Percentiles rank a stretch among this genome's conserved stretches.
These are phyloP conservation scores for Lethrus apterus DNA, from an alignment of 1,140 invertebrate species.

Conservation along the genomic window DNA sequence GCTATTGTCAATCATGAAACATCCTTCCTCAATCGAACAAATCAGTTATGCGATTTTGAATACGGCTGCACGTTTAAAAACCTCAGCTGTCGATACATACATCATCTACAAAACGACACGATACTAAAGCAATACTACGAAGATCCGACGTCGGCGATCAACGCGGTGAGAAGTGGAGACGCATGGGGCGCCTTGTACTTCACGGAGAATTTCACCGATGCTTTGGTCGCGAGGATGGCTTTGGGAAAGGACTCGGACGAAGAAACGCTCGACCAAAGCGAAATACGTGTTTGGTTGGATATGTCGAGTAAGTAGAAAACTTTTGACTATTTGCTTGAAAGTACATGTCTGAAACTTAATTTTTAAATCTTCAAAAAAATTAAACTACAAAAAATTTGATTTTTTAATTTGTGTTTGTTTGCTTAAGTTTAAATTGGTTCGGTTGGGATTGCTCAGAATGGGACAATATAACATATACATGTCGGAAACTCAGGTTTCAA, in stretches of 20 bases:
- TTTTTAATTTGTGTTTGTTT: no score
- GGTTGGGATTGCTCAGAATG: no score
- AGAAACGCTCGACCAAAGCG: slow-evolving; percentile 62
- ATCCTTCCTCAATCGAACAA: slow-evolving; percentile 47
- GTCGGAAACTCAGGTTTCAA: no score
- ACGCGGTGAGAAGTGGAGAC: slow-evolving; percentile 64
- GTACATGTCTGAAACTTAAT: no score
- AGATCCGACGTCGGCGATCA: slow-evolving; percentile 56
- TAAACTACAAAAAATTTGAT: no score
- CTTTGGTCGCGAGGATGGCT: slow-evolving; percentile 62
- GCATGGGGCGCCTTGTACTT: slow-evolving; percentile 80
- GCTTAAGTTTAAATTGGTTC: no score
- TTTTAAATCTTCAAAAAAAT: no score
- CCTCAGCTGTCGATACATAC: slow-evolving; percentile 70
- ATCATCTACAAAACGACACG: slow-evolving; percentile 56
- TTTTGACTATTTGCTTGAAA: no score
- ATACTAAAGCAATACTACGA: slow-evolving; percentile 66
- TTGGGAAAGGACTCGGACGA: slow-evolving; percentile 60
- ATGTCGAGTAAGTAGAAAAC: slow-evolving; percentile 90
- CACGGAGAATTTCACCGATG: slow-evolving; percentile 72
- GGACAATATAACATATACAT: no score
- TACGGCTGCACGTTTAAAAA: slow-evolving; percentile 55
- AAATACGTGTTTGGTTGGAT: slow-evolving; percentile 74
- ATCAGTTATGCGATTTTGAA: slow-evolving; percentile 46
- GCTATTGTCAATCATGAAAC: slow-evolving; percentile 82